Percentiles rank a stretch among this genome's conserved stretches.
These are phyloP conservation scores for Ochropleura leucogaster DNA, from an alignment of 2,888 invertebrate species.

Conservation along the genomic window DNA sequence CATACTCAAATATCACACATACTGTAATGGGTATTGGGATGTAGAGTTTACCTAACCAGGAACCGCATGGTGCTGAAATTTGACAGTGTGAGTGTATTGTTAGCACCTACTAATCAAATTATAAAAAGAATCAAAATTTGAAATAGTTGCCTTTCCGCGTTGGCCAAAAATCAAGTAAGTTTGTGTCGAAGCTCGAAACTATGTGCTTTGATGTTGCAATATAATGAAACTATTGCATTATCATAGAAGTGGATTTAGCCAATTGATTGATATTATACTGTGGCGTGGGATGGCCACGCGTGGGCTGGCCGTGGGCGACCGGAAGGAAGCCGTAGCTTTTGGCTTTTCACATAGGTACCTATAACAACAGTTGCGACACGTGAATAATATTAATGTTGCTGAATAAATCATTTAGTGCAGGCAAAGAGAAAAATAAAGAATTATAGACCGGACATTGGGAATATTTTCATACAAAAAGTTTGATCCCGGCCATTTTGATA, in stretches of 20 bases:
- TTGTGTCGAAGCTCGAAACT: constrained; percentile 27
- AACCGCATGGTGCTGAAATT: not conserved
- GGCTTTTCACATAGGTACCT: constrained; percentile 71
- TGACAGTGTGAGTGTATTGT: not conserved
- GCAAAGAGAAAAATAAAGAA: not conserved
- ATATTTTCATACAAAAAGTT: too few species aligned
- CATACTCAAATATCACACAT: not conserved
- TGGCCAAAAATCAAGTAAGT: constrained; percentile 22
- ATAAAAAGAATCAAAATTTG: not conserved
- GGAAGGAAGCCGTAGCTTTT: constrained; percentile 86
- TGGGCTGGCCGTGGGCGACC: constrained; percentile 84
- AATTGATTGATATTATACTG: constrained; percentile 81
- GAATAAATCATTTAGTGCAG: constrained; percentile 43
- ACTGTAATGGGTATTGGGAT: not conserved
- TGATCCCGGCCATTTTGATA: too few species aligned
- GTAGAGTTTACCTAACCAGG: not conserved
- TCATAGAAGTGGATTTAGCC: constrained; percentile 80
- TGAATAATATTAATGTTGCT: constrained; percentile 49
- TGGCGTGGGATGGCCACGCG: constrained; percentile 75
- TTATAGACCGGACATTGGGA: too few species aligned
- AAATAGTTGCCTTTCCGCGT: not conserved
- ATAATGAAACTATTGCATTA: constrained; percentile 71
- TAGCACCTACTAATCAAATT: not conserved
- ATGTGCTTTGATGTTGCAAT: constrained; percentile 42
- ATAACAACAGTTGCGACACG: constrained; percentile 66